Conservation (phyloP, 1,140 invertebrate species). For the Globodera ellingtonae region DNA sequence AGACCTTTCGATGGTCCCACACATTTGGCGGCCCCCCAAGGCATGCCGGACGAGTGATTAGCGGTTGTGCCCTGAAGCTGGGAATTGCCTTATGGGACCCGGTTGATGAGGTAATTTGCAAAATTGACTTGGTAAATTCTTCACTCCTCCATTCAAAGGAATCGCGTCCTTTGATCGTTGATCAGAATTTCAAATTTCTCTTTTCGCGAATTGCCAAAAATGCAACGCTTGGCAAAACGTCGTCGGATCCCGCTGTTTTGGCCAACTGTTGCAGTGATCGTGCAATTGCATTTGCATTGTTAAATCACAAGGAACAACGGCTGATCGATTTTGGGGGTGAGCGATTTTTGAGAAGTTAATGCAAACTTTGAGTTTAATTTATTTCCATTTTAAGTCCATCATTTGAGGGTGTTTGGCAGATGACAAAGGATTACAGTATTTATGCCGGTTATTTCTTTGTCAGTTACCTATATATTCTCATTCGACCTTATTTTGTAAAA, state of each 20-base stretch:
- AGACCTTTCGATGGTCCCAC: not conserved
- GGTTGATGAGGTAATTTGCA: constrained; percentile 5
- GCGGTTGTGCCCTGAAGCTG: constrained; percentile 10
- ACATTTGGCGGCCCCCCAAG: not conserved
- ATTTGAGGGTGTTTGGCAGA: constrained; percentile 1
- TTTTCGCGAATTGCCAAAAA: constrained; percentile 12
- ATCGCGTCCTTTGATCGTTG: constrained; percentile 21
- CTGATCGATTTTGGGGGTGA: constrained; percentile 28
- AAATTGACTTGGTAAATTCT: not conserved
- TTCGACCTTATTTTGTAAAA: too few relatives aligned
- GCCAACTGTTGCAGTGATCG: constrained; percentile 19
- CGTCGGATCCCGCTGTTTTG: not conserved
- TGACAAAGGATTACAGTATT: not conserved
- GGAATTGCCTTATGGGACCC: constrained; percentile 23
- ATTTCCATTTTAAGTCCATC: not conserved
- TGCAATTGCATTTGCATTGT: constrained; percentile 20
- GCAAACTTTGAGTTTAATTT: not conserved
- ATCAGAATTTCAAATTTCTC: constrained; percentile 3
- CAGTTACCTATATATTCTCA: too few relatives aligned
- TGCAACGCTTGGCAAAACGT: not conserved
- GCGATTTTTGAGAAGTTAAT: not conserved
- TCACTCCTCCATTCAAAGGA: constrained; percentile 10
- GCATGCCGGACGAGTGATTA: constrained; percentile 21
- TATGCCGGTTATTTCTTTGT: too few relatives aligned
- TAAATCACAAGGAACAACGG: constrained; percentile 28